Evolutionary conservation across 1,140 invertebrate species (phyloP).

Genomic region (Batillaria attramentaria): DNA sequence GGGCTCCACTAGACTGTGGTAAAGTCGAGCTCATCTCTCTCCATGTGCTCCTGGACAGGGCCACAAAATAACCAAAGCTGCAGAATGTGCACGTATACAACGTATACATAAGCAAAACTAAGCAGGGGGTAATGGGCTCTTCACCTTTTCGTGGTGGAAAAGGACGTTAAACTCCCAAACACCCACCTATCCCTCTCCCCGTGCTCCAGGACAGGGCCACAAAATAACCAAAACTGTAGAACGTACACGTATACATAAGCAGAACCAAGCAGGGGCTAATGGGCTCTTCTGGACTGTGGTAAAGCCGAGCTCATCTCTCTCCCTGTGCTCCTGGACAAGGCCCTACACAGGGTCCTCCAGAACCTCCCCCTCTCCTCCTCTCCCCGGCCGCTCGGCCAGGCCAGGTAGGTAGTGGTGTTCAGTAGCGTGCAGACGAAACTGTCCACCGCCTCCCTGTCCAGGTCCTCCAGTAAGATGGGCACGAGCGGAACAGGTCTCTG

Average conservation of each 20-base stretch:
- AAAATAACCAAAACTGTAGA: too few relatives aligned
- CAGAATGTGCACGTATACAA: too few relatives aligned
- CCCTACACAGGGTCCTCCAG: not conserved
- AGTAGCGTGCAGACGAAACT: constrained; percentile 26
- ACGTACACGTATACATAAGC: too few relatives aligned
- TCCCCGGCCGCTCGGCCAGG: constrained; percentile 1
- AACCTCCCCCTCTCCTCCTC: not conserved
- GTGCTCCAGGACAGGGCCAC: constrained; percentile 7
- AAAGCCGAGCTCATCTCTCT: not conserved
- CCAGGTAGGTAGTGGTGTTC: constrained; percentile 30
- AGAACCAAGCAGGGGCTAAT: too few relatives aligned
- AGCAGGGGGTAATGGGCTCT: too few relatives aligned
- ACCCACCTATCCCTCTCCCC: not conserved
- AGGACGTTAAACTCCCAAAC: not conserved
- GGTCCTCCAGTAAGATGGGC: constrained; percentile 31
- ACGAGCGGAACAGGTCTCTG: constrained; percentile 1
- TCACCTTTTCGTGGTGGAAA: too few relatives aligned
- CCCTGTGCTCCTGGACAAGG: not conserved
- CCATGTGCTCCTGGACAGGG: not conserved
- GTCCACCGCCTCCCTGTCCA: constrained; percentile 25
- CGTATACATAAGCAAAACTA: too few relatives aligned
- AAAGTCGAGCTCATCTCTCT: not conserved
- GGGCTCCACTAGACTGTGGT: too few relatives aligned
- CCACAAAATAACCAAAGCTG: too few relatives aligned
- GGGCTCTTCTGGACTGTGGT: too few relatives aligned